phyloP scores from a whole-genome alignment of 2,888 invertebrate genomes.

The Ornithoptera priamus region DNA sequence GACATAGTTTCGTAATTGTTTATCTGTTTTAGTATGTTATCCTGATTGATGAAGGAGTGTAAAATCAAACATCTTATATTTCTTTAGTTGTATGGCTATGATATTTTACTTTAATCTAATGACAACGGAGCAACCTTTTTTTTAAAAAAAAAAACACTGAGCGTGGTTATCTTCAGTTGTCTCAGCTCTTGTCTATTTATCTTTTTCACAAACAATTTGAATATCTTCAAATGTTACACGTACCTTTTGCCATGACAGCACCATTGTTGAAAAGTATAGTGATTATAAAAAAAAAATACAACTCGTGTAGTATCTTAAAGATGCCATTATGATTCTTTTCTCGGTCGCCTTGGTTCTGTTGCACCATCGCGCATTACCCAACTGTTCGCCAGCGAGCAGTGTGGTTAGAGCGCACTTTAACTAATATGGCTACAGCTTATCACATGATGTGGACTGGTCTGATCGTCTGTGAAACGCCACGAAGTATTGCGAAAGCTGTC shows the following conservation, averaged over 20 bases:
- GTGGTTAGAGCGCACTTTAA: conserved; percentile 37
- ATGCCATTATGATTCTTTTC: conserved; percentile 12
- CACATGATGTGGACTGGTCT: conserved; percentile 47
- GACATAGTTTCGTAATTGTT: no score
- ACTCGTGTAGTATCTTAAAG: conserved; percentile 7
- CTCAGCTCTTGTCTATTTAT: neutral
- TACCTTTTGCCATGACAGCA: neutral
- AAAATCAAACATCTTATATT: neutral
- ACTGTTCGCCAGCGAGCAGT: conserved; percentile 32
- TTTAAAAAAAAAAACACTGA: neutral
- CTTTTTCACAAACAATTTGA: neutral
- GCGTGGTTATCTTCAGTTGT: neutral
- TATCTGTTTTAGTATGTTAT: no score
- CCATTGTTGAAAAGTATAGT: neutral
- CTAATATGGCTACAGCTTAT: conserved; percentile 62
- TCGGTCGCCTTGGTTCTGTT: conserved; percentile 35
- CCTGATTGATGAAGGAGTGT: neutral
- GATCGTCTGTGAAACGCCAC: conserved; percentile 50
- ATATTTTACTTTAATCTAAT: neutral
- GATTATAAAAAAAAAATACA: neutral
- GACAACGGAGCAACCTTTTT: neutral
- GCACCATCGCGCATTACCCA: conserved; percentile 43
- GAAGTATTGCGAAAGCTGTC: conserved; percentile 48
- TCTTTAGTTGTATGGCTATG: neutral
- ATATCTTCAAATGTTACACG: neutral